These are phyloP conservation scores for Oxygymnocypris stewartii DNA, from an alignment of 2,113 vertebrate species.

Conservation along the genomic window DNA sequence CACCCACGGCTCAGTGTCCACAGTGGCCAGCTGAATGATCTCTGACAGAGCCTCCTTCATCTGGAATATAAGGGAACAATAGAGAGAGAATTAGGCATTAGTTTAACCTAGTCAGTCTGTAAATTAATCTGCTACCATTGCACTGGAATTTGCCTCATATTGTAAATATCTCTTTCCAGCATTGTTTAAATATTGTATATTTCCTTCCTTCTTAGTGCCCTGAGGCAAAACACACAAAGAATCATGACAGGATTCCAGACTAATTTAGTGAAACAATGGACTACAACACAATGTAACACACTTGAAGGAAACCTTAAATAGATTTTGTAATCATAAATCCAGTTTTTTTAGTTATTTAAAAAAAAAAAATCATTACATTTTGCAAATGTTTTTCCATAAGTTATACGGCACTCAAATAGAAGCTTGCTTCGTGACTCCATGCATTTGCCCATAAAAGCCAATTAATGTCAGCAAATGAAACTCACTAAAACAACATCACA, in stretches of 20 bases:
- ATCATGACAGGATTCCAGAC: background rate
- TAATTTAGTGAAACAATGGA: background rate
- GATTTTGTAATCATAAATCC: background rate
- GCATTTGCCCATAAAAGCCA: background rate
- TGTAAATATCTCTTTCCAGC: background rate
- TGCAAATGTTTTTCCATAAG: background rate
- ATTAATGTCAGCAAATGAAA: background rate
- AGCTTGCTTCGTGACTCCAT: background rate
- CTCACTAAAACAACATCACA: background rate
- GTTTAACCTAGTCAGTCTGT: background rate
- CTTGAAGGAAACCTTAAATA: background rate
- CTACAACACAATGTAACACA: background rate
- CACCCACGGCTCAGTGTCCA: conserved; percentile 98
- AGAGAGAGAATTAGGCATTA: background rate
- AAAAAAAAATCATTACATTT: no score
- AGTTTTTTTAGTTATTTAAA: no score
- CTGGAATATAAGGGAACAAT: conserved; percentile 64
- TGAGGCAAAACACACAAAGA: background rate
- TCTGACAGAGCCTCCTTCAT: conserved; percentile 96
- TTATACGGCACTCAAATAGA: background rate
- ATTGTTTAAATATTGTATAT: background rate
- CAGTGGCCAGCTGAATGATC: conserved; percentile 93
- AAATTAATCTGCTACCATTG: background rate
- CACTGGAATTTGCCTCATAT: background rate
- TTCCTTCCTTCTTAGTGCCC: background rate